Evolutionary conservation across 2,888 invertebrate genomes (phyloP), one percentile per base, ranked within the genome.

Genomic region (Napeogenes sylphis): DNA sequence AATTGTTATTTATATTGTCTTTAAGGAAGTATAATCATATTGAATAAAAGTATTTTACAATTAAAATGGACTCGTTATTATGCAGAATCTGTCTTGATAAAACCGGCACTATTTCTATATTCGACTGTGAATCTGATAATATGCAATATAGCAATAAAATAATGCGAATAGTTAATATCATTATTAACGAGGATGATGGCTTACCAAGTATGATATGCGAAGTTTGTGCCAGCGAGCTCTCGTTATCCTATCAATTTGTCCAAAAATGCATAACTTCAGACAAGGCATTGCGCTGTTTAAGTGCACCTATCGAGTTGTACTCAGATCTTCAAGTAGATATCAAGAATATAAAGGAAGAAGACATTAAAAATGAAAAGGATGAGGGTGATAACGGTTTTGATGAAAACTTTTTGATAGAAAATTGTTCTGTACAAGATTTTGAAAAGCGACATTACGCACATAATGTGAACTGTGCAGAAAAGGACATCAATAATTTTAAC

Each of bases 71-170:
- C 42, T 63, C 67, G 0, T 61, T 73, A 56, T 63, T 86, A 58
- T 90, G 90, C 71, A 81, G 90, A 61, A 75, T 87, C 67, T 90
- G 90, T 70, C 80, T 89, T 6, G 76, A 77, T 42, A 81, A 79
- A 70, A 75, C 78, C 1, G 87, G 83, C 4, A 75, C 77, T 2
- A 75, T 83, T 57, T 83, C 83, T 2, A 62, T 90, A 60, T 90
- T 87, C 68, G 78, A 79, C 42, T 73, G 69, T 60, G 76, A 80
- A 38, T 53, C 59, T 45, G 80, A 81, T 47, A 81, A 79, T 62
- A 68, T 85, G n/a, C 80, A 78, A 68, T 80, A 81, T 62, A 77
- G 81, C 60, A 69, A 73, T 4, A 87, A 84, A 71, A 76, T 90
- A 58, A 84, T 83, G 81, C 81, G 79, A 13, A 83, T 84, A 61